Percentiles rank a stretch among this genome's conserved stretches.
Evolutionary conservation across 2,113 vertebrate species (phyloP).

Genomic region (Aythya baeri): DNA sequence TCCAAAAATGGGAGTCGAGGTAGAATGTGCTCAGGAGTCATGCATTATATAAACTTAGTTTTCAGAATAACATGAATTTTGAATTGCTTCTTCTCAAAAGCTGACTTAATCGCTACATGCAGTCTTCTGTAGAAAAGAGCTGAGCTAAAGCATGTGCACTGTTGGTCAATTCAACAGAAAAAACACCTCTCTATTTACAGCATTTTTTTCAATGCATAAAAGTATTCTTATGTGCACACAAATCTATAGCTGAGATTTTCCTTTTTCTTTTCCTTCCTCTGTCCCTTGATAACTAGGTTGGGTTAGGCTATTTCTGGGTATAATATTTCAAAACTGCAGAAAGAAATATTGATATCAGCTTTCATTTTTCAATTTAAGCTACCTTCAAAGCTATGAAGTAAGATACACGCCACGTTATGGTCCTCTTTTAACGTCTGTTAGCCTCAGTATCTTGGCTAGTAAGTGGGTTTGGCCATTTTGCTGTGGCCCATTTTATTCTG

Average conservation of each 20-base stretch:
- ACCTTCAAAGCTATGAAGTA: neutral
- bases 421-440: neutral
- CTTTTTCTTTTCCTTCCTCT: neutral
- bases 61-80: slow-evolving; percentile 32
- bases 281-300: neutral
- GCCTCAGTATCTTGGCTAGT: neutral
- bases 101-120: neutral
- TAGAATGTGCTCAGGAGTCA: slow-evolving; percentile 34
- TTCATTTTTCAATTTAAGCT: neutral
- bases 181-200: neutral
- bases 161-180: neutral
- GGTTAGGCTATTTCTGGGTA: neutral
- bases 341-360: neutral
- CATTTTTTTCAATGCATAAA: neutral
- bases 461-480: neutral
- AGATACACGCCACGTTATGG: neutral
- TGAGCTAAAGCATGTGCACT: neutral
- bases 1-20: slow-evolving; percentile 11
- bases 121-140: neutral
- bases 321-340: neutral
- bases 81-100: slow-evolving; percentile 8
- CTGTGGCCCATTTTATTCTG: neutral
- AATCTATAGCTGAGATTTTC: neutral
- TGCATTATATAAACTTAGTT: slow-evolving; percentile 49
- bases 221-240: neutral